Evolutionary conservation across 2,113 vertebrate genomes (phyloP).

Genomic region (Sula dactylatra): DNA sequence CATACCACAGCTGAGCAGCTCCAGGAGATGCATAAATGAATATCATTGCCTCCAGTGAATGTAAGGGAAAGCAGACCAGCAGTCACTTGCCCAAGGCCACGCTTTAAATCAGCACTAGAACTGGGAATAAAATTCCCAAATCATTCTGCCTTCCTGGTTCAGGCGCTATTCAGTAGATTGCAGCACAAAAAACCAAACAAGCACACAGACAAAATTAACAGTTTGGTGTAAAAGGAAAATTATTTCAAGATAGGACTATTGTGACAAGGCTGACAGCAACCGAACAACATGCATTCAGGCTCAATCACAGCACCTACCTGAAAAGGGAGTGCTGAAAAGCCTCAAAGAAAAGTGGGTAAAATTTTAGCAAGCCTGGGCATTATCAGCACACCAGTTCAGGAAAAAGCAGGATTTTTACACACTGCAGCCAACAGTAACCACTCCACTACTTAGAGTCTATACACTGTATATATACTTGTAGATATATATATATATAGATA

Average conservation of each 20-base stretch:
- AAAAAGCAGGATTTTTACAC: not conserved
- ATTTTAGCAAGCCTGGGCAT: not conserved
- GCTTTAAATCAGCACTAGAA: not conserved
- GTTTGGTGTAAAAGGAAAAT: not conserved
- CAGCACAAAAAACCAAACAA: not conserved
- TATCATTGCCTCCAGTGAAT: not conserved
- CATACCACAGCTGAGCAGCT: not conserved
- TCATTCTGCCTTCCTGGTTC: not conserved
- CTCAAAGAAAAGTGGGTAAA: not conserved
- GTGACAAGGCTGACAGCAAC: not conserved
- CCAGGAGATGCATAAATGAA: not conserved
- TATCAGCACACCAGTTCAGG: not conserved
- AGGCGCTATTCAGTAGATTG: not conserved
- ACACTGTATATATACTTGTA: not conserved
- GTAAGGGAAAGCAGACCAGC: not conserved
- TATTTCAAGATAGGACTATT: not conserved
- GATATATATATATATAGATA: fast-evolving
- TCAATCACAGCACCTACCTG: not conserved
- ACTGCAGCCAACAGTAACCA: not conserved
- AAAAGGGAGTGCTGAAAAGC: not conserved
- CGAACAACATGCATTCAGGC: not conserved
- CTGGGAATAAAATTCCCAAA: slow-evolving; percentile 9
- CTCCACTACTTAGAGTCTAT: not conserved
- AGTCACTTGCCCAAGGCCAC: not conserved
- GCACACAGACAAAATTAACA: not conserved